Evolutionary conservation across 2,113 vertebrate species (phyloP), one percentile per base, ranked within the genome.

Genomic region (Athene cunicularia): DNA sequence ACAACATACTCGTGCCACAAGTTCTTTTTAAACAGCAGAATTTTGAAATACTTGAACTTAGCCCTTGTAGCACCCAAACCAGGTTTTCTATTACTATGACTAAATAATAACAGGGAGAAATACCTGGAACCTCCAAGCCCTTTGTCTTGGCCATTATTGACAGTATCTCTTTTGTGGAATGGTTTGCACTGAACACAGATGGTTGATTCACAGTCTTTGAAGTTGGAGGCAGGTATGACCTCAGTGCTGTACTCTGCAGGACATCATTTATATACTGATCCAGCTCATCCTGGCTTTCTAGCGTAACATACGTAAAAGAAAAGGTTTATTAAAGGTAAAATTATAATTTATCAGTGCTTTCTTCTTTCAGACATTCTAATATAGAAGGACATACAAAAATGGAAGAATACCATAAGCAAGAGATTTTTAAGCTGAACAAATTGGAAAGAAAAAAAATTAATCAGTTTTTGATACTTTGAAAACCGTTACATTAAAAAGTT

Each of bases 151-250:
- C 99, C 99, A 99, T 99, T 83, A 99, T 97, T 5, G 99, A 99
- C 97, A 99, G 97, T 92, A 99, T 99, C 93, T 99, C 99, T 90
- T 98, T 98, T 32, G 99, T 99, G 71, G 99, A 99, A 98, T 99
- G 99, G 85, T 98, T 97, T 39, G 99, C 98, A 92, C 99, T 99
- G 97, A 99, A 99, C 56, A 99, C 87, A 26, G 99, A 98, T 22
- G 98, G 97, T 71, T 99, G 98, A 93, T 97, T 98, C 1, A 91
- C 95, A 95, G 98, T 98, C 92, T 98, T 98, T 82, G 96, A 97
- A 92, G 99, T 98, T 75, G 99, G 98, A 97, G 99, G 99, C 47
- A 99, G 98, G 87, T 99, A 98, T 43, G 98, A 98, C 68, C 98
- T 99, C 70, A 98, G 97, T 33, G 98, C 98, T 45, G 99, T 99